Evolutionary conservation across 1,140 invertebrate species (phyloP).

Genomic region (Papilio helenus): DNA sequence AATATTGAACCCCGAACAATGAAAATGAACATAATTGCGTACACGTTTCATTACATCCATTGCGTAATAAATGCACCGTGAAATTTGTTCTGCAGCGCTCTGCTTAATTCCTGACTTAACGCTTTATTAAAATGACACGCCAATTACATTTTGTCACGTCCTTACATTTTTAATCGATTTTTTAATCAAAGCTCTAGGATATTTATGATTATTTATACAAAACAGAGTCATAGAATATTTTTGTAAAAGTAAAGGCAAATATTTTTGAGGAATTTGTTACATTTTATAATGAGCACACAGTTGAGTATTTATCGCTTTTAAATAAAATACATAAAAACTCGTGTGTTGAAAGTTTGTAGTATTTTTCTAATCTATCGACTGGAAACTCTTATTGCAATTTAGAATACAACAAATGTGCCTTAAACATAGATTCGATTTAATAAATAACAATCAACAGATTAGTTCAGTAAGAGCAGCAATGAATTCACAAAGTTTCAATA

Average conservation of each 20-base stretch:
- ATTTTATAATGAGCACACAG: no score
- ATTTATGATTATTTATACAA: neutral
- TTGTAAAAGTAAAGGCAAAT: neutral
- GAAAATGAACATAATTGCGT: constrained; percentile 4
- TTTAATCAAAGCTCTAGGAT: neutral
- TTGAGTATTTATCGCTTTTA: no score
- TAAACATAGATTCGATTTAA: neutral
- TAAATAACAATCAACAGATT: neutral
- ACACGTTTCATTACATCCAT: constrained; percentile 17
- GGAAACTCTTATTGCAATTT: neutral
- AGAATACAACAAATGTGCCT: neutral
- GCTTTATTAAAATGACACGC: constrained; percentile 21
- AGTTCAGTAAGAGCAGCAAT: neutral
- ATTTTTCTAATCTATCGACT: no score
- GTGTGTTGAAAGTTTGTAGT: no score
- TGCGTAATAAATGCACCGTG: constrained; percentile 5
- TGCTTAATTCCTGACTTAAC: neutral
- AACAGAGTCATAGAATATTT: neutral
- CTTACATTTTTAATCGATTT: neutral
- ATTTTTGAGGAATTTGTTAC: no score
- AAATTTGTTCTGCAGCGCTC: neutral
- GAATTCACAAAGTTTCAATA: constrained; percentile 14
- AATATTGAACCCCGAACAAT: neutral
- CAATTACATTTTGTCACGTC: constrained; percentile 18
- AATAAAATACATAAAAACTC: no score